These are phyloP conservation scores for Pseudorasbora parva DNA, from an alignment of 2,113 vertebrate species.

Conservation along the genomic window DNA sequence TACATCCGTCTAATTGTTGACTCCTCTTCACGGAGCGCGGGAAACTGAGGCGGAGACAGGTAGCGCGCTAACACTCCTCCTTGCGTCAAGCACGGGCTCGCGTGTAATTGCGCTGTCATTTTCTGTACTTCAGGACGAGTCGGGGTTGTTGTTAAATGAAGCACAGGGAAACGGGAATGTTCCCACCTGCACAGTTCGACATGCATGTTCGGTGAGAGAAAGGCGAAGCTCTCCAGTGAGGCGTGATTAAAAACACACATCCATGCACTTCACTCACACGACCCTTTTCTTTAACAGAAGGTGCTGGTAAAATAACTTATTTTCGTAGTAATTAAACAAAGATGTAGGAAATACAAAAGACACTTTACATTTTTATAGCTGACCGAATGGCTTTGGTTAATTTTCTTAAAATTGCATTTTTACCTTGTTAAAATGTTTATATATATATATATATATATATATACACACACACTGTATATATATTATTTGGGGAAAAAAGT, in stretches of 20 bases:
- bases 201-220: constrained; percentile 38
- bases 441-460: too few species aligned
- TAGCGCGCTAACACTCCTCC: constrained; percentile 71
- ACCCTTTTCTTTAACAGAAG: constrained; percentile 37
- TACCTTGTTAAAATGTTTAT: too few species aligned
- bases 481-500: too few species aligned
- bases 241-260: constrained; percentile 26
- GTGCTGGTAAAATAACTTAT: constrained; percentile 28
- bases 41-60: constrained; percentile 68
- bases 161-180: constrained; percentile 56
- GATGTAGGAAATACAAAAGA: constrained; percentile 8
- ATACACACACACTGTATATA: too few species aligned
- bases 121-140: constrained; percentile 72
- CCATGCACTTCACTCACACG: neutral
- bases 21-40: constrained; percentile 69
- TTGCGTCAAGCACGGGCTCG: constrained; percentile 59
- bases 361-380: neutral
- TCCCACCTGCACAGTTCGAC: constrained; percentile 55
- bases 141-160: constrained; percentile 69
- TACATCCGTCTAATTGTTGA: constrained; percentile 76
- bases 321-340: constrained; percentile 36
- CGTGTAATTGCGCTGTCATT: constrained; percentile 73
- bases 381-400: neutral
- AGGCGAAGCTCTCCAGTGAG: constrained; percentile 41
- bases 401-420: constrained; percentile 1